phyloP scores from a whole-genome alignment of 2,113 vertebrate genomes.

The Cololabis saira region DNA sequence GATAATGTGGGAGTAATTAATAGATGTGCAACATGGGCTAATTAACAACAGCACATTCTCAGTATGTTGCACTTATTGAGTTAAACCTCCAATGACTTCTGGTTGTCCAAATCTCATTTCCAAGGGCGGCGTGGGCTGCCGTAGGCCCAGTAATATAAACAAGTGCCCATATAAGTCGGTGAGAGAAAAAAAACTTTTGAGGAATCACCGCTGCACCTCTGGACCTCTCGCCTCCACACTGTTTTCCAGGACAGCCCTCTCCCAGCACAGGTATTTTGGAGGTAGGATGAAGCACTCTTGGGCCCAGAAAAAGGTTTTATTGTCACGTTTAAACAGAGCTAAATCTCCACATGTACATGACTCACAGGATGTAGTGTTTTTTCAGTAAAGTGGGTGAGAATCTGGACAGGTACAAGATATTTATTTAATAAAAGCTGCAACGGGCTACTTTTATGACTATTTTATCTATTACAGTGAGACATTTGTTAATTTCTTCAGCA shows the following conservation, averaged over 20 bases:
- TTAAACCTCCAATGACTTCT: constrained; percentile 14
- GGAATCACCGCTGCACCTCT: constrained; percentile 48
- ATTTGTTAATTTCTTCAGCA: neutral
- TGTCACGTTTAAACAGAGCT: constrained; percentile 16
- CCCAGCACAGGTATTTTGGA: constrained; percentile 25
- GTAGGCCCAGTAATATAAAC: constrained; percentile 66
- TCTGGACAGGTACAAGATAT: neutral
- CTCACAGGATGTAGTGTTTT: constrained; percentile 43
- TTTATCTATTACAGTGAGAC: neutral
- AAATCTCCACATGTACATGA: constrained; percentile 24
- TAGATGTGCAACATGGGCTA: neutral
- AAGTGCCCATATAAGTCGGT: constrained; percentile 59
- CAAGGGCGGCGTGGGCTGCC: constrained; percentile 55
- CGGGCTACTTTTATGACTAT: neutral
- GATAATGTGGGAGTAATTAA: constrained; percentile 25
- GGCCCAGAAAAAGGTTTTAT: constrained; percentile 3
- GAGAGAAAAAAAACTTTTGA: constrained; percentile 32
- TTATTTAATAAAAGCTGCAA: neutral
- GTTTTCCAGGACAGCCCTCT: constrained; percentile 55
- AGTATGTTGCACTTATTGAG: constrained; percentile 5
- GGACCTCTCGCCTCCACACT: constrained; percentile 36
- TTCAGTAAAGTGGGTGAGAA: neutral
- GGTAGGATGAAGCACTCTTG: constrained; percentile 17
- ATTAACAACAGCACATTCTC: neutral
- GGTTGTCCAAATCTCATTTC: constrained; percentile 18